Base-by-base conservation (phyloP, 2,113 vertebrate genomes). In the Lethenteron camtschaticum region DNA sequence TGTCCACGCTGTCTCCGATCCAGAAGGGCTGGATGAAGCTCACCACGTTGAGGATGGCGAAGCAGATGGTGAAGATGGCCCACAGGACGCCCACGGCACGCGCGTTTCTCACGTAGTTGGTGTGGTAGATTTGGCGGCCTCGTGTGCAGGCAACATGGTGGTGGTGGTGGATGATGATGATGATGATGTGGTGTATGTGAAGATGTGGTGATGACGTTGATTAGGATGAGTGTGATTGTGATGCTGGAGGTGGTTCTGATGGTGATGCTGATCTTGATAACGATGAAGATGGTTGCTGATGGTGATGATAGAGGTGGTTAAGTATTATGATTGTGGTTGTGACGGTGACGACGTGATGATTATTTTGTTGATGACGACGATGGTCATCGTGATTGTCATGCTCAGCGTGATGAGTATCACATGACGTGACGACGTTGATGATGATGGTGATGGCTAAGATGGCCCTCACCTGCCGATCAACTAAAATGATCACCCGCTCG, bases 31-130 rank as follows among this genome's bases (percentile, higher is more conserved):
- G 87, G 75, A 94, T 92, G 83, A 95, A 92, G 78, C 88, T 86
- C 85, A 95, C 89, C 81, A 95, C 90, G 81, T 90, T 91, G 79
- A 95, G 86, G 80, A 94, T 92, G 82, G 90, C 90, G 79, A 95
- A 91, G 83, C 88, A 89, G 81, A 95, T 91, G 84, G 90, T 94
- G 83, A 95, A 90, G 79, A 95, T 94, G 81, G 90, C 90, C 90
- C 90, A 95, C 63, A 95, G 84, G 77, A 95, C 86, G 70, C 87
- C 87, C 78, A 90, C 88, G 79, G 87, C 86, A 72, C 86, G 81
- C 75, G 87, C 87, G 84, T 90, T 90, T 79, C 87, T 84, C 85
- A 86, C 85, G 75, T 90, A n/a, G 79, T 87, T 88, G 78, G 88
- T 85, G 76, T 94, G 89, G 81, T 95, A 95, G 77, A 94, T 84